Evolutionary conservation across 2,113 vertebrate species (phyloP).

Genomic region (Solea solea): DNA sequence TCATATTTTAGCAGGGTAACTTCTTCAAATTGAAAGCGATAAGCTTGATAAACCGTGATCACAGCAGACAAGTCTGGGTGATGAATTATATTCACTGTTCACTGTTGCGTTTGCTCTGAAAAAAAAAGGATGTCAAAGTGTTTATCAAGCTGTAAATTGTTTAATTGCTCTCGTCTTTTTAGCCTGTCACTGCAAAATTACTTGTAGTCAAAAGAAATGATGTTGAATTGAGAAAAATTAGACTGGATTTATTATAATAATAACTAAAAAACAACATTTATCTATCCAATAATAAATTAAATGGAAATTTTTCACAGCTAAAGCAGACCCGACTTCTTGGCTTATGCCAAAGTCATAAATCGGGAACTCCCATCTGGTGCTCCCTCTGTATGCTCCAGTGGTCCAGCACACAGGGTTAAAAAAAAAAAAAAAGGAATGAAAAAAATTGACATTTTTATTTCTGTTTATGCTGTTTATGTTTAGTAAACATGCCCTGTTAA

Average conservation of each 20-base stretch:
- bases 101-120: background rate
- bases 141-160: background rate
- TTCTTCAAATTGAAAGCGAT: background rate
- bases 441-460: conserved; percentile 33
- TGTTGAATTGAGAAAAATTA: conserved; percentile 14
- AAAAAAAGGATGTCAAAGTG: background rate
- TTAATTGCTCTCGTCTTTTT: background rate
- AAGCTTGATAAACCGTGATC: background rate
- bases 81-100: background rate
- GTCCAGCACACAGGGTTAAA: conserved; percentile 1
- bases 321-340: background rate
- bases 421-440: conserved; percentile 6
- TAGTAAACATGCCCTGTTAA: conserved; percentile 34
- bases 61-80: background rate
- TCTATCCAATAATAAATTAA: conserved; percentile 59
- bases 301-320: conserved; percentile 9
- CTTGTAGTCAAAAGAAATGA: background rate
- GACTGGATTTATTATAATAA: conserved; percentile 7
- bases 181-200: background rate
- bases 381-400: conserved; percentile 39
- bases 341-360: conserved; percentile 26
- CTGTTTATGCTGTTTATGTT: conserved; percentile 33
- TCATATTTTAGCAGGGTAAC: background rate
- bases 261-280: conserved; percentile 10
- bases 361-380: conserved; percentile 52